Base-by-base conservation (phyloP, 2,888 invertebrate genomes). In the Drosophila acutilabella region DNA sequence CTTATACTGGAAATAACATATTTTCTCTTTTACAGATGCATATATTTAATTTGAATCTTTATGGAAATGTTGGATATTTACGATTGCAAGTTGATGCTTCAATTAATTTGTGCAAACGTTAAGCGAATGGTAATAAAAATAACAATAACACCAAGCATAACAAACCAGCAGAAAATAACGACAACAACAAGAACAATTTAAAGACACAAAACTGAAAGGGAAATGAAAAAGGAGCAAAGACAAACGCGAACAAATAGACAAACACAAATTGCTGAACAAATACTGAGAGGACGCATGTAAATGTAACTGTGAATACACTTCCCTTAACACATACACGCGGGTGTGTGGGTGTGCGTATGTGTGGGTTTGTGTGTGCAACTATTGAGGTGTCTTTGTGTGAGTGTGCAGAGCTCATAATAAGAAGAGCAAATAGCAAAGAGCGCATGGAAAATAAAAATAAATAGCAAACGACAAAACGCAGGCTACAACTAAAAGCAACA, bases 391-490 rank as follows among this genome's bases (percentile, higher is more conserved):
- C 13, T 62, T 36, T 42, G 18, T 52, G 41, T 51, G 59, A 53
- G 47, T 47, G 45, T 64, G 52, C 40, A 14, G 14, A 78, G 74
- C 70, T 60, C 75, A 77, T 87, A 84, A 89, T 88, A 77, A 67
- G 69, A 83, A 77, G 71, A 74, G 79, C 72, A 81, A 84, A 86
- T 74, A 87, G 81, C 71, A 79, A 64, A 73, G 59, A 83, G 80
- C 74, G 77, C 74, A 68, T 71, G 71, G 72, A 83, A 76, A 74
- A 81, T 77, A 88, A 80, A 89, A 81, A 87, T 77, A 83, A 80
- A 86, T 80, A 83, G 80, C 74, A 61, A 79, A 71, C 70, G 74
- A 79, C 86, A 73, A 66, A 82, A 74, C 71, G 68, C 80, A 64
- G 64, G 45, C 71, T 66, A 74, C 64, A 72, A 59, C 71, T 65